Evolutionary conservation across 1,140 invertebrate genomes (phyloP), one percentile per base, ranked within the genome.

Genomic region (Drosophila parvula): DNA sequence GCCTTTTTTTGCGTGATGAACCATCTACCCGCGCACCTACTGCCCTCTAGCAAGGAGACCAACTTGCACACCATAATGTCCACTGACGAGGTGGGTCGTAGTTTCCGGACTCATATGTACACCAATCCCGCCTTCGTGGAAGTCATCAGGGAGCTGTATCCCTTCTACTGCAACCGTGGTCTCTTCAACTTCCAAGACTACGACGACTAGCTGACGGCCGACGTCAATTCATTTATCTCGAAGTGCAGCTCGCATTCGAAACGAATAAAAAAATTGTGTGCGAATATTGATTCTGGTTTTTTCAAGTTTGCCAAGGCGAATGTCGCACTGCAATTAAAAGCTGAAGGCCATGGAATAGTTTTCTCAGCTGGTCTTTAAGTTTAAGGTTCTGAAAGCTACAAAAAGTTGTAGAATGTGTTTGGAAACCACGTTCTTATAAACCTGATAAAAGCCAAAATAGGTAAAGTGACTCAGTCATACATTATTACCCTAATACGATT

Each of bases 121-220:
- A 53, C 75, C 1, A 90, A 90, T 74, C 83, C 76, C 0, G 36
- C 18, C 5, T 90, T 44, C 44, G 65, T 50, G 12, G 47, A 78
- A 4, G 36, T 81, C 5, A 74, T 90, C 36, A 76, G 67, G 12
- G 78, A 88, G 12, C 28, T 90, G 1, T 88, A 79, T 69, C 88
- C 88, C 22, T 76, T 90, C 44, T 85, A 44, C 38, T 79, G 76
- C 40, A 81, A 76, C 27, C 75, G 80, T 6, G 88, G 88, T 3
- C 30, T 90, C 40, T 80, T 90, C 11, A 78, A 89, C 47, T 90
- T 75, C 12, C 45, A 57, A 41, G 60, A 75, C 41, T 75, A 14
- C 14, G 27, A 44, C 27, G 18, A 6, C 34, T 55, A 55, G 50
- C 18, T 53, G 11, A 3, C 11, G 12, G 36, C 43, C 32, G 61